A percentile compares a stretch with the other conserved stretches of the same genome.
These are phyloP conservation scores for Hyperopisus bebe DNA, from an alignment of 2,113 vertebrate species.

Conservation along the genomic window DNA sequence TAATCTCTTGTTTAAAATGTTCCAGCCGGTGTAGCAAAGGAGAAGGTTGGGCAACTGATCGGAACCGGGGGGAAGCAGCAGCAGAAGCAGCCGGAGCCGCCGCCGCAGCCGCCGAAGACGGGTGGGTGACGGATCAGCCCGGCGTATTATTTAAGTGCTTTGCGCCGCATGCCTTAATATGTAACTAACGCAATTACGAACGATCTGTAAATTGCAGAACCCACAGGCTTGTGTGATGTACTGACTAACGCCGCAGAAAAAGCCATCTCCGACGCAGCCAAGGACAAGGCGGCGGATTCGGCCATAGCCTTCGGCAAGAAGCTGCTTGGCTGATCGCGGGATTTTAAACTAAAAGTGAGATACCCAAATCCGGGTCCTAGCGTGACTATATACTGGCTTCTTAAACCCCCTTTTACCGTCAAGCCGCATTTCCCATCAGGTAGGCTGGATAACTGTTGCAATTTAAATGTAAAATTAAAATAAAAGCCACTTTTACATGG, in stretches of 20 bases:
- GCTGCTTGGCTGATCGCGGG: constrained; percentile 5
- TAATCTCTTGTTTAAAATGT: neutral
- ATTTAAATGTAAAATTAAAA: neutral
- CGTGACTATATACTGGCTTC: neutral
- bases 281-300: constrained; percentile 5
- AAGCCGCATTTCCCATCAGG: neutral
- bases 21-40: constrained; percentile 24
- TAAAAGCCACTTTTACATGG: neutral
- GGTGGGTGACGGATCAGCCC: neutral
- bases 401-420: neutral
- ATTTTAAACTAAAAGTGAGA: neutral
- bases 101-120: neutral
- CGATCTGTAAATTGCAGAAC: neutral
- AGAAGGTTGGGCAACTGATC: neutral
- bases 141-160: neutral
- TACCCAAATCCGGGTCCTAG: neutral
- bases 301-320: constrained; percentile 12
- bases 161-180: neutral
- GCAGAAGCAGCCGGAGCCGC: neutral
- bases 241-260: constrained; percentile 4
- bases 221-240: constrained; percentile 16
- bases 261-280: neutral
- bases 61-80: constrained; percentile 6
- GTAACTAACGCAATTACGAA: neutral
- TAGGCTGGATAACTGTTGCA: neutral